Conservation (phyloP, 2,113 vertebrate genomes). For the Macaca nemestrina region DNA sequence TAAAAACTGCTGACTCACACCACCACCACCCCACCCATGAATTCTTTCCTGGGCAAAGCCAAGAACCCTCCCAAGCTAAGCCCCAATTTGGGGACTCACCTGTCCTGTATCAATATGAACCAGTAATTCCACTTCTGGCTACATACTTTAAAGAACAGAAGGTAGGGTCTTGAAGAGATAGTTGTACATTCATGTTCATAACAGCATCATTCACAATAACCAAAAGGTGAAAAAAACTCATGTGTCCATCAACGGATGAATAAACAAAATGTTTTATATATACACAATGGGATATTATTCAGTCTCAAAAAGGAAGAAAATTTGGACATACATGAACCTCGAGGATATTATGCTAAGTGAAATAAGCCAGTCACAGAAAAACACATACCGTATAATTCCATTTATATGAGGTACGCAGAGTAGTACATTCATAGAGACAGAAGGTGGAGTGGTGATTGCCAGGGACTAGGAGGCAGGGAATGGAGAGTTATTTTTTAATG, state of each 20-base stretch:
- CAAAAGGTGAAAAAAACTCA: not conserved
- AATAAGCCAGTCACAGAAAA: not conserved
- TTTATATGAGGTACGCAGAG: not conserved
- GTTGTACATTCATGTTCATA: not conserved
- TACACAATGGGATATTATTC: not conserved
- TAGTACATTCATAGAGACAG: not conserved
- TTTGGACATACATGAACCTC: not conserved
- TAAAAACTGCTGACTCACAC: too few relatives aligned
- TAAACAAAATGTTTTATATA: not conserved
- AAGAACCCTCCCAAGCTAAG: too few relatives aligned
- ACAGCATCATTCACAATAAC: not conserved
- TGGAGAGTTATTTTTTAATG: not conserved
- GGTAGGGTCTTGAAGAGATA: not conserved
- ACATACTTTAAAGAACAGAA: not conserved
- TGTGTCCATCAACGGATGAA: not conserved
- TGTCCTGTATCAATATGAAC: not conserved
- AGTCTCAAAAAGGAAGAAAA: conserved; percentile 6
- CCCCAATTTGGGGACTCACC: too few relatives aligned
- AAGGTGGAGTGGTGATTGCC: not conserved
- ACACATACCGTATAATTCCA: not conserved
- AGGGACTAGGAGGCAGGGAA: not conserved
- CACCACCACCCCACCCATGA: too few relatives aligned
- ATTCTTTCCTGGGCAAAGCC: too few relatives aligned
- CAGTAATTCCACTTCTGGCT: not conserved
- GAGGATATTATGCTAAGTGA: not conserved